phyloP scores from a whole-genome alignment of 2,888 invertebrate species.

The Liposcelis brunnea region DNA sequence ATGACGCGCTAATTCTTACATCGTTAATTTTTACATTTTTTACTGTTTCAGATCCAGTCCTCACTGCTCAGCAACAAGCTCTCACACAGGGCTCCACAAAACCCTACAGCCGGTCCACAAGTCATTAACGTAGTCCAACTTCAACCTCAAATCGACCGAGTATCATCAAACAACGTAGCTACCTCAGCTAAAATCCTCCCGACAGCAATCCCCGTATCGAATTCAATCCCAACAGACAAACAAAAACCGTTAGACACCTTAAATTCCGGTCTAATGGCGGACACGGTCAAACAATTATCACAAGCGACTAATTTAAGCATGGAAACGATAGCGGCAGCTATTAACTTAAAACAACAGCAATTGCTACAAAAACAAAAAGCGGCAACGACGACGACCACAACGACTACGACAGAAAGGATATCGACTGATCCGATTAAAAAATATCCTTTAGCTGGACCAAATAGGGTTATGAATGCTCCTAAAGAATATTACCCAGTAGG shows the following conservation, averaged over 20 bases:
- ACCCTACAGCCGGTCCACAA: background rate
- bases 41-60: background rate
- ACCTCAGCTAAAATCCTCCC: background rate
- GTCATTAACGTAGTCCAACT: background rate
- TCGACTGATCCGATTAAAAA: slow-evolving; percentile 24
- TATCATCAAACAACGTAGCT: no score
- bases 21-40: no score
- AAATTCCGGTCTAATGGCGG: slow-evolving; percentile 24
- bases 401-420: slow-evolving; percentile 28
- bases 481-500: slow-evolving; percentile 75
- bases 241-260: slow-evolving; percentile 13
- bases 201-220: slow-evolving; percentile 4
- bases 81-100: background rate
- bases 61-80: background rate
- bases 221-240: background rate
- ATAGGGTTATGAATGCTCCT: slow-evolving; percentile 75
- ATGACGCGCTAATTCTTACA: no score
- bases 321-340: slow-evolving; percentile 59
- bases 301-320: slow-evolving; percentile 62
- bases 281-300: slow-evolving; percentile 36
- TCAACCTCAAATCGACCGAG: background rate
- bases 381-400: slow-evolving; percentile 29
- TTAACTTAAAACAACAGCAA: slow-evolving; percentile 51
- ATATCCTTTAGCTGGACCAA: slow-evolving; percentile 23
- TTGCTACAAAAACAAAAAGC: slow-evolving; percentile 20